Evolutionary conservation across 1,140 invertebrate genomes (phyloP).

Genomic region (Eriosoma lanigerum): DNA sequence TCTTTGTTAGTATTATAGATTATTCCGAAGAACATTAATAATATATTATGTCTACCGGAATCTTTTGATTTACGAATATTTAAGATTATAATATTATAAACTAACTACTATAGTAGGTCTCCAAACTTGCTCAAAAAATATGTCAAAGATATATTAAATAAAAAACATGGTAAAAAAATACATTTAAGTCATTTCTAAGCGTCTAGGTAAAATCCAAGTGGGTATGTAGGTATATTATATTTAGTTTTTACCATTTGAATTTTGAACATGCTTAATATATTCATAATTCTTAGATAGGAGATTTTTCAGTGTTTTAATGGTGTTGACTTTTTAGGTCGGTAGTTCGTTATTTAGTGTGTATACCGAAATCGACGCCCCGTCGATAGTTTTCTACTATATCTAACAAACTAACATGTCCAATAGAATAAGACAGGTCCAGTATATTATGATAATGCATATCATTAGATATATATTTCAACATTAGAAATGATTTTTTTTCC

Average conservation of each 20-base stretch:
- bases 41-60: too few relatives aligned
- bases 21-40: too few relatives aligned
- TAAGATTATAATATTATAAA: too few relatives aligned
- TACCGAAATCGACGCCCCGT: not conserved
- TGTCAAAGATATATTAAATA: not conserved
- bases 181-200: not conserved
- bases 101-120: too few relatives aligned
- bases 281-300: not conserved
- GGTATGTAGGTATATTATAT: not conserved
- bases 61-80: too few relatives aligned
- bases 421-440: not conserved
- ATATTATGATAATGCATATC: not conserved
- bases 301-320: not conserved
- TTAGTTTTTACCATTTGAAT: not conserved
- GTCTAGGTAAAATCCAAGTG: not conserved
- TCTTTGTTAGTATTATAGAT: too few relatives aligned
- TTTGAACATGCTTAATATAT: not conserved
- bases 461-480: not conserved
- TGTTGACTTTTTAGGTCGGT: slow-evolving; percentile 17
- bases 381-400: not conserved
- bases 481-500: not conserved
- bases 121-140: not conserved
- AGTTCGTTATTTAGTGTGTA: too few relatives aligned
- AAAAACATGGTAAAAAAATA: not conserved
- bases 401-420: not conserved